Base-by-base conservation (phyloP, 2,113 vertebrate species). In the Apodemus sylvaticus region DNA sequence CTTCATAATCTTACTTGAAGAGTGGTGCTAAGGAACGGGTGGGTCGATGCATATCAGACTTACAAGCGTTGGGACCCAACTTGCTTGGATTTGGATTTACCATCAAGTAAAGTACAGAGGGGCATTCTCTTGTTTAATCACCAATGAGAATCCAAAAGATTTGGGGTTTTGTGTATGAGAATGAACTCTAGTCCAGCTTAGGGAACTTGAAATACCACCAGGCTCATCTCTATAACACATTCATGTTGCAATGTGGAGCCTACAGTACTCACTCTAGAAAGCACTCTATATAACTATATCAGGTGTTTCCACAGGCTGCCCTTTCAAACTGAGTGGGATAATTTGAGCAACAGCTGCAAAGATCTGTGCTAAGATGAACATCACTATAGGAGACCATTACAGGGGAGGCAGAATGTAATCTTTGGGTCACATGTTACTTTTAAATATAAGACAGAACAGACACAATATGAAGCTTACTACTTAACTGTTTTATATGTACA, bases 261-360 rank as follows among this genome's bases (percentile, higher is more conserved):
- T 36, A 14, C 31, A 64, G 62, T 42, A 58, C 55, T 79, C 26
- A 1, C 51, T 42, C 19, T 34, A 89, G 71, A 91, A 89, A 29
- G 70, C 39, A 58, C 13, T 60, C 55, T 83, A 7, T 3, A 58
- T n/a, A 85, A 71, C n/a, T 62, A 5, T 2, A 58, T 34, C 79
- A 71, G 51, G 36, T 31, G 20, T 71, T 81, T 85, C 20, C 68
- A 83, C 64, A 82, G 45, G 14, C 24, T 89, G 53, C 53, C 51
- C n/a, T 48, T 95, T 92, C 64, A 91, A 93, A 85, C n/a, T 71
- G 91, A 85, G 70, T 45, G 87, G 94, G 70, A 14, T 85, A n/a
- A 94, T 89, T 39, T 93, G 77, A 94, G 96, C 76, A 96, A 93
- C 5, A 64, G 29, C 31, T 91, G 22, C n/a, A 89, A 71, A 94